These are phyloP conservation scores for Argyresthia albistria DNA, from an alignment of 2,888 invertebrate species.

Conservation along the genomic window DNA sequence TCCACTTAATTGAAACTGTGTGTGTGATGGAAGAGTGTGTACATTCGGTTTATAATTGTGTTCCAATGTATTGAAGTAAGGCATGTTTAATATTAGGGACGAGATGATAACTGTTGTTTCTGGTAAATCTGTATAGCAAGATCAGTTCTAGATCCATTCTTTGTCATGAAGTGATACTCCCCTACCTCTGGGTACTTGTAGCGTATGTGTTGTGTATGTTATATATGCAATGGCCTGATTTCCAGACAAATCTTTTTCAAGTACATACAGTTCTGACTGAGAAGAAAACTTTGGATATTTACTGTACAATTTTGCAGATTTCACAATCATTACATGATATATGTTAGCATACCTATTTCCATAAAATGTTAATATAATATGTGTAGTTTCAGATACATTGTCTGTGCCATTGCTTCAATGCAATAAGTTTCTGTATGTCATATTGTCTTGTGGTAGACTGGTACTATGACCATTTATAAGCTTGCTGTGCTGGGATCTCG, in stretches of 20 bases:
- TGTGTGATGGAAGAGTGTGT: not conserved
- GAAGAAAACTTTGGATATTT: too few species aligned
- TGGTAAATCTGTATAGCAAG: too few species aligned
- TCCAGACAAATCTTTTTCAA: conserved; percentile 8
- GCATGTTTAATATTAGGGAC: too few species aligned
- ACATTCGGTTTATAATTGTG: too few species aligned
- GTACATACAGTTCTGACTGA: not conserved
- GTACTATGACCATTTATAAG: too few species aligned
- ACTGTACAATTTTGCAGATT: not conserved
- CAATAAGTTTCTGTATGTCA: not conserved
- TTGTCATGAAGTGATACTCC: too few species aligned
- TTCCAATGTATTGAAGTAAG: too few species aligned
- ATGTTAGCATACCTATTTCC: not conserved
- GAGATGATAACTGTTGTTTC: too few species aligned
- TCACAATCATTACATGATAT: not conserved
- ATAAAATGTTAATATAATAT: not conserved
- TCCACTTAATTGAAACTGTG: conserved; percentile 18
- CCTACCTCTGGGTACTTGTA: not conserved
- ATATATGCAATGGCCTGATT: not conserved
- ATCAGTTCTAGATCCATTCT: too few species aligned
- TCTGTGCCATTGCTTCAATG: not conserved
- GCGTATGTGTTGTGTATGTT: not conserved
- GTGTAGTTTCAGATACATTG: not conserved
- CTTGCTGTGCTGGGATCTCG: too few species aligned
- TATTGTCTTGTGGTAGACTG: too few species aligned